Conservation (phyloP, 2,797 vertebrate species). For the Megaceryle alcyon region DNA sequence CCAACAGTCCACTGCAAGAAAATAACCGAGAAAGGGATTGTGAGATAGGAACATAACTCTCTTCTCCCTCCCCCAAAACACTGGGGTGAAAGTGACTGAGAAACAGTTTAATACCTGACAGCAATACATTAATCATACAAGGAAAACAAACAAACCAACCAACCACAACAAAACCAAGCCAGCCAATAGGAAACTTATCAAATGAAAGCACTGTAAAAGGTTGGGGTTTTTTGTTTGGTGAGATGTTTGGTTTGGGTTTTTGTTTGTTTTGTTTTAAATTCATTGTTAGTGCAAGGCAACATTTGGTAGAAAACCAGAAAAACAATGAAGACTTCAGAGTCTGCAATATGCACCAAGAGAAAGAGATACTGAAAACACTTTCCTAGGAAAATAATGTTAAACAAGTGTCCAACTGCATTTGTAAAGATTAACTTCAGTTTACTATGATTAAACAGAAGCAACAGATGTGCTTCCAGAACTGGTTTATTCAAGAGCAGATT, state of each 20-base stretch:
- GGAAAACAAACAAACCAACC: neutral
- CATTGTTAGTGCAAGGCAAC: neutral
- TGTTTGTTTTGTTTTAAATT: neutral
- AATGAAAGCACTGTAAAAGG: neutral
- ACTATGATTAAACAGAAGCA: neutral
- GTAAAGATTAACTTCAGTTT: neutral
- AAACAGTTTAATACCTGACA: neutral
- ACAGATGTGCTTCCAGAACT: neutral
- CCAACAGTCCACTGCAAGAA: slow-evolving; percentile 93
- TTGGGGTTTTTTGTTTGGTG: neutral
- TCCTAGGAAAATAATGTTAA: neutral
- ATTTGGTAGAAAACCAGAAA: neutral
- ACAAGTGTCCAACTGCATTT: neutral
- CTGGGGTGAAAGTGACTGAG: neutral
- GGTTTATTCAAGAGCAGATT: neutral
- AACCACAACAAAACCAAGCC: neutral
- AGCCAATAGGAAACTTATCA: neutral
- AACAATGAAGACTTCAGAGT: neutral
- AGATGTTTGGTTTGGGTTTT: neutral
- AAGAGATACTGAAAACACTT: neutral
- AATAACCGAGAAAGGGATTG: slow-evolving; percentile 3
- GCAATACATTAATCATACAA: neutral
- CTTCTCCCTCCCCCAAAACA: neutral
- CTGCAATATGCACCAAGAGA: neutral
- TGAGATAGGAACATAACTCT: neutral